Base-by-base conservation (phyloP, 2,113 vertebrate genomes). In the Odocoileus virginianus region DNA sequence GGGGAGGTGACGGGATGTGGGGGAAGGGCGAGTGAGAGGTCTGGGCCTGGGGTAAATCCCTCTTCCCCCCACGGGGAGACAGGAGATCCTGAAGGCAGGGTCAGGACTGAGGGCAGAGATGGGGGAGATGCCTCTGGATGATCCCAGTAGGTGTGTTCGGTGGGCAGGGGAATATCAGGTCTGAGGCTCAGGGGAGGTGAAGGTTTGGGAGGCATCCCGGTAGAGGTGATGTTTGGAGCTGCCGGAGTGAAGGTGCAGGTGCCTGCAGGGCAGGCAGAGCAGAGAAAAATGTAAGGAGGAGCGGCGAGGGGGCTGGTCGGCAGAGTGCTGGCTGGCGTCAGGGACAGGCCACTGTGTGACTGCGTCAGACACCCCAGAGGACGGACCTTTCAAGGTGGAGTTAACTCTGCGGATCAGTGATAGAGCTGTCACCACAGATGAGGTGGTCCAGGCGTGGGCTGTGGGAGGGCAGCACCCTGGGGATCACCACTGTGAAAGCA, bases 281-380 rank as follows among this genome's bases (percentile, higher is more conserved):
- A 76, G 21, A 85, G 89, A 9, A 71, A 23, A 52, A 82, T n/a
- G 17, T 64, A 50, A 84, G 93, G 61, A 61, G 45, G 12, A 82
- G 6, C 1, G n/a, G 17, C 3, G 2, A 52, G 33, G 57, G 33
- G n/a, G 6, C n/a, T 85, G 47, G 54, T 64, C 19, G 15, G 55
- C n/a, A n/a, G 30, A 4, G 30, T 2, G 5, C 19, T 54, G 61
- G 14, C 50, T n/a, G 27, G 25, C 30, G 0, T 17, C 55, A 0
- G 5, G 43, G 86, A 12, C 30, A 64, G 61, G 54, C 25, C 21
- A 15, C 27, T 1, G 40, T 25, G 4, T 50, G 30, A 36, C 28
- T 11, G 4, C 0, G 3, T 55, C 50, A 30, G 45, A n/a, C 25
- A 6, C 28, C 25, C 7, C 8, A 28, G 45, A 84, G 61, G 2